Conservation (phyloP, 2,113 vertebrate species). For the Pterocles burchelli region DNA sequence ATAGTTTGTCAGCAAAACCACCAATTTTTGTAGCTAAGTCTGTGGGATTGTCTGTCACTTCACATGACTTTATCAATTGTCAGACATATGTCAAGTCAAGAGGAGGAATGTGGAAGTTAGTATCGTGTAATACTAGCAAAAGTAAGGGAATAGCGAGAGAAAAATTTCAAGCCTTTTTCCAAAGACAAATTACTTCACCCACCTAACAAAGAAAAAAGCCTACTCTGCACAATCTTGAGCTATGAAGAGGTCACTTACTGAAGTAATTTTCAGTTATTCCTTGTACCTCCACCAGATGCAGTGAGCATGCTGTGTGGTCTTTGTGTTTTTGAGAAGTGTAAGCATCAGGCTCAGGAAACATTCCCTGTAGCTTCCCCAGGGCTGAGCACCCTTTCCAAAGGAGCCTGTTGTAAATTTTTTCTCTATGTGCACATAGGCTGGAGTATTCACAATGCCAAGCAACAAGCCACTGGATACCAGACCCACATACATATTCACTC, state of each 20-base stretch:
- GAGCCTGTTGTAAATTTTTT: neutral
- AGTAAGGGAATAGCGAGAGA: neutral
- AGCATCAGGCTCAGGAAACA: neutral
- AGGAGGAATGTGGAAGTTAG: neutral
- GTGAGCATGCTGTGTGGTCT: neutral
- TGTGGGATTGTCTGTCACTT: neutral
- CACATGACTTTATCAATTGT: neutral
- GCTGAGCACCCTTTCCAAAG: neutral
- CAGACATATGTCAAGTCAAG: neutral
- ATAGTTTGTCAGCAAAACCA: neutral
- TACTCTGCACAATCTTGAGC: neutral
- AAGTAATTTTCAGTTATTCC: neutral
- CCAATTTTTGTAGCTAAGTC: neutral
- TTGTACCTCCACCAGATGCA: rapidly evolving
- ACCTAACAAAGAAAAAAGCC: neutral
- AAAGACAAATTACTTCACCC: neutral
- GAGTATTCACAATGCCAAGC: neutral
- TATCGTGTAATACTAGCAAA: neutral
- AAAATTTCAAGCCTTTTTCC: neutral
- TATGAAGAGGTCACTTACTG: neutral
- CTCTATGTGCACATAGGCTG: rapidly evolving
- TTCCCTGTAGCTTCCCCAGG: neutral
- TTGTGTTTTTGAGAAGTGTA: rapidly evolving
- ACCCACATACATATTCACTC: rapidly evolving
- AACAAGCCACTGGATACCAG: neutral